Percentiles rank a stretch among this genome's conserved stretches.
Evolutionary conservation across 1,140 invertebrate species (phyloP).

Genomic region (Akabosia matsudoensis): DNA sequence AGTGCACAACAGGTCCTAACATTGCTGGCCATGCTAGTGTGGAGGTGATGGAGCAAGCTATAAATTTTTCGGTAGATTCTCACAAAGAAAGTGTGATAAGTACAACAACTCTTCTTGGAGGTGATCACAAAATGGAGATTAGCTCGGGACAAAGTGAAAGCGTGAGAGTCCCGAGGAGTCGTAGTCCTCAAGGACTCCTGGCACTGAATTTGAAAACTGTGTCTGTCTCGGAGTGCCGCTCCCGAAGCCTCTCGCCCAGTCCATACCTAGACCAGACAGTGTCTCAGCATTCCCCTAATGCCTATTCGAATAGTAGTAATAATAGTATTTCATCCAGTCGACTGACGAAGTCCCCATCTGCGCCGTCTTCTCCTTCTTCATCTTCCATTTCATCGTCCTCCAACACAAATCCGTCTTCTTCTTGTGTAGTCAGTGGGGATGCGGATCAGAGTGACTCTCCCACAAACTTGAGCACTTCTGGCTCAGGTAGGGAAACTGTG

Average conservation of each 20-base stretch:
- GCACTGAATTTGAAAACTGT: slow-evolving; percentile 12
- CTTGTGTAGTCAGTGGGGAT: slow-evolving; percentile 5
- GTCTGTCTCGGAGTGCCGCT: slow-evolving; percentile 19
- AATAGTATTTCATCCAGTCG: slow-evolving; percentile 10
- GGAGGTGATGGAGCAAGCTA: background rate
- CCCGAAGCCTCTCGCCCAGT: background rate
- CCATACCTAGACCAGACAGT: background rate
- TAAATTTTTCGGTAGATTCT: background rate
- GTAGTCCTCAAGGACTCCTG: background rate
- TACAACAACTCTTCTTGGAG: background rate
- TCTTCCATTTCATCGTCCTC: slow-evolving; percentile 23
- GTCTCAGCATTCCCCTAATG: slow-evolving; percentile 21
- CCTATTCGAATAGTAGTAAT: background rate
- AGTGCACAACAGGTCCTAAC: background rate
- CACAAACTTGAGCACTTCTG: slow-evolving; percentile 5
- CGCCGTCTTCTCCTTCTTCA: background rate
- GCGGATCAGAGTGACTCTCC: background rate
- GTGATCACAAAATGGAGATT: background rate
- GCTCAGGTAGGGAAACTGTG: background rate
- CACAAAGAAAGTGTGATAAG: background rate
- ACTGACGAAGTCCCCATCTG: slow-evolving; percentile 11
- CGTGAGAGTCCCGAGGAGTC: background rate
- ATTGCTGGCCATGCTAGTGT: background rate
- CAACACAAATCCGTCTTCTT: slow-evolving; percentile 18
- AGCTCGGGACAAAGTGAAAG: background rate